These are phyloP conservation scores for Xestia c-nigrum DNA, from an alignment of 2,888 invertebrate species.

Conservation along the genomic window DNA sequence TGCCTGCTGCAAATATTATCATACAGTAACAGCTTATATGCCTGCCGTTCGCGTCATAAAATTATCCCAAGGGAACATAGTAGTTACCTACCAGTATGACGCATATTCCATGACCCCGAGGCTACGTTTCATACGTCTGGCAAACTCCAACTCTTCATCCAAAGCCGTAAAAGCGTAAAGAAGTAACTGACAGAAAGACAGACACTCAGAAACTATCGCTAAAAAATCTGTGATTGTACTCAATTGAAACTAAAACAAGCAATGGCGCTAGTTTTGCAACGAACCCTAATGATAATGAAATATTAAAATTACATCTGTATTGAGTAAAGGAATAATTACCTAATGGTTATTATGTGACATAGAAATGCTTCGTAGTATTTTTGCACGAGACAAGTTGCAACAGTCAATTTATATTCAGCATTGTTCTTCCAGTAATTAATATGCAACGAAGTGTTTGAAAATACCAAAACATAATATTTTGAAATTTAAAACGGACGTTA, in stretches of 20 bases:
- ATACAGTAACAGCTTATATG: background rate
- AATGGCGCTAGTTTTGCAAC: background rate
- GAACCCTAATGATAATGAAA: background rate
- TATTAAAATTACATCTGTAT: background rate
- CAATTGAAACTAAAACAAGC: background rate
- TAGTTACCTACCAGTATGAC: too few species aligned
- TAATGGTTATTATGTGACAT: slow-evolving; percentile 18
- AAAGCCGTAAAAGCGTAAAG: background rate
- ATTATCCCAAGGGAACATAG: background rate
- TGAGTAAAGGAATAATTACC: slow-evolving; percentile 27
- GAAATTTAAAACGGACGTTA: background rate
- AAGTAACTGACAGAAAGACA: background rate
- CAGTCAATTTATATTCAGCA: slow-evolving; percentile 32
- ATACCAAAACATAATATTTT: slow-evolving; percentile 11
- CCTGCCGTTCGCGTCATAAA: background rate
- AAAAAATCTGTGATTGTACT: background rate
- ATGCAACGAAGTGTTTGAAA: slow-evolving; percentile 21
- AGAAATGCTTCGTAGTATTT: slow-evolving; percentile 3
- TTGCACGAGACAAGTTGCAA: background rate
- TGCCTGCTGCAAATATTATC: background rate
- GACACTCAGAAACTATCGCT: background rate
- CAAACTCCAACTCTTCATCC: background rate
- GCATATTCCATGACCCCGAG: background rate
- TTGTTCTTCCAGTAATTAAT: slow-evolving; percentile 27
- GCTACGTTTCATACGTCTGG: background rate